Percentiles rank a stretch among this genome's conserved stretches.
Conservation (phyloP, 1,140 invertebrate species). For the Drosophila pandora region DNA sequence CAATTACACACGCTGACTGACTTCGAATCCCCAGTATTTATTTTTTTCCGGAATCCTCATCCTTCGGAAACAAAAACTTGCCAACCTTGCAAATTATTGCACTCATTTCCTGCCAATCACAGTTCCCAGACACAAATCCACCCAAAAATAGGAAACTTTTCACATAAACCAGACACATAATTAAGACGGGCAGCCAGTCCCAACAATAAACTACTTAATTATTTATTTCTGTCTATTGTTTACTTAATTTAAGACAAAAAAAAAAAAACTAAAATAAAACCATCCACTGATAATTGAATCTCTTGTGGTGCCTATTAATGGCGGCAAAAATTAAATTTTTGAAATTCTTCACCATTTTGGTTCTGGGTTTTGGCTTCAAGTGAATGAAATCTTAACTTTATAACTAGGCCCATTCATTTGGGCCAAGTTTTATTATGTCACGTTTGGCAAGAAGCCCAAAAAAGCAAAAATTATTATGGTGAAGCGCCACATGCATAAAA, state of each 20-base stretch:
- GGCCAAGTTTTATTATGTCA: background rate
- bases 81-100: conserved; percentile 40
- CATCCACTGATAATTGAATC: conserved; percentile 9
- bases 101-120: conserved; percentile 42
- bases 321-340: background rate
- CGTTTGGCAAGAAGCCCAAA: background rate
- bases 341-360: background rate
- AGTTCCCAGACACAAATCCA: background rate
- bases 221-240: conserved; percentile 39
- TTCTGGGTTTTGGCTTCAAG: too few relatives aligned
- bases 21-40: conserved; percentile 8
- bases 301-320: conserved; percentile 5
- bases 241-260: conserved; percentile 24
- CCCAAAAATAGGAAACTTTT: conserved; percentile 23
- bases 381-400: background rate
- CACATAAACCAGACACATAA: conserved; percentile 12
- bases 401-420: conserved; percentile 1
- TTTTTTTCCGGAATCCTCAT: background rate
- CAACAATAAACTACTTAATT: conserved; percentile 28
- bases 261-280: conserved; percentile 4
- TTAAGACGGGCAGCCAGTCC: conserved; percentile 4
- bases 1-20: conserved; percentile 32
- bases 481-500: background rate
- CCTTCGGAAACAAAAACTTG: conserved; percentile 5
- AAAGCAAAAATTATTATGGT: background rate